Percentiles rank a stretch among this genome's conserved stretches.
These are phyloP conservation scores for Zingel zingel DNA, from an alignment of 2,113 vertebrate species.

Conservation along the genomic window DNA sequence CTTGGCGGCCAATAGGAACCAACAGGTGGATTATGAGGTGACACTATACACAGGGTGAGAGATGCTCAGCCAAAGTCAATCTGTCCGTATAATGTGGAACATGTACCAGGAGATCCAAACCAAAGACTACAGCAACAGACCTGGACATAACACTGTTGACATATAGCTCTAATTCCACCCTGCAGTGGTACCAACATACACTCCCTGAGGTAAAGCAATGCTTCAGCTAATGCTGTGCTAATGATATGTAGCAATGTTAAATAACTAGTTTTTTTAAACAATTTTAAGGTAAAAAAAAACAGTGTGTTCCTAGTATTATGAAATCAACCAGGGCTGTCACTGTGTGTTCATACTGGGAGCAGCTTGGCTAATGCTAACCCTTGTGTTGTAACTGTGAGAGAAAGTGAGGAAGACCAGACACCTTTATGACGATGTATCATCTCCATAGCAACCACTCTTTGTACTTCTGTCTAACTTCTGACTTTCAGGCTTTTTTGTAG, in stretches of 20 bases:
- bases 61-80: neutral
- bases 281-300: neutral
- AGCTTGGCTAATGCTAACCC: neutral
- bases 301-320: neutral
- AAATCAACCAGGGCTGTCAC: neutral
- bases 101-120: neutral
- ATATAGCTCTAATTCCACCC: neutral
- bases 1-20: no score
- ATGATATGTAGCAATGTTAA: neutral
- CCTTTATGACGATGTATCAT: no score
- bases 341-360: constrained; percentile 12
- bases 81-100: neutral
- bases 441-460: no score
- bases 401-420: no score
- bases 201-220: neutral
- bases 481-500: no score
- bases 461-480: no score
- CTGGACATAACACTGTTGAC: no score
- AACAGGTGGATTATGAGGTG: no score
- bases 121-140: constrained; percentile 2
- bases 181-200: neutral
- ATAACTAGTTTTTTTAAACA: neutral
- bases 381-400: neutral
- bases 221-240: neutral
- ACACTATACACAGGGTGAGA: neutral